Evolutionary conservation across 2,888 invertebrate genomes (phyloP).

Genomic region (Erebia epiphron): DNA sequence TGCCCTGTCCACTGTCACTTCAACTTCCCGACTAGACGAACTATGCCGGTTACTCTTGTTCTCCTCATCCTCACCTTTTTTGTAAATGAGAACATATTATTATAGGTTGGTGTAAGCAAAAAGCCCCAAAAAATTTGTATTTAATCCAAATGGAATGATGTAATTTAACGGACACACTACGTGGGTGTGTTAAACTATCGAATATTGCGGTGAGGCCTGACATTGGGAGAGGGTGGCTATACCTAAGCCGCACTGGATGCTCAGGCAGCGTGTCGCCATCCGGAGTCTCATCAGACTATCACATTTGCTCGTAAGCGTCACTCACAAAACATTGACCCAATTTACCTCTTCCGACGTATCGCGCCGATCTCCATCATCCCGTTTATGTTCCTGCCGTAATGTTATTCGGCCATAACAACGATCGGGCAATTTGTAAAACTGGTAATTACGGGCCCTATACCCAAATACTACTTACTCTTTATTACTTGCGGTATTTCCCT

Average conservation of each 20-base stretch:
- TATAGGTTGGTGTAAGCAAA: too few relatives aligned
- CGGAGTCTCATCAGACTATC: slow-evolving; percentile 7
- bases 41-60: too few relatives aligned
- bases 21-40: too few relatives aligned
- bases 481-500: background rate
- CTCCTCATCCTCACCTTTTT: too few relatives aligned
- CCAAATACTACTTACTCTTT: background rate
- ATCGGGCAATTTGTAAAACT: slow-evolving; percentile 15
- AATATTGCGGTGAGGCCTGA: background rate
- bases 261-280: slow-evolving; percentile 9
- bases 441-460: background rate
- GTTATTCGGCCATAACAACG: slow-evolving; percentile 4
- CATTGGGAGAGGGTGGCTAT: background rate
- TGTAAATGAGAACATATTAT: too few relatives aligned
- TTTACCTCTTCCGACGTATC: slow-evolving; percentile 24
- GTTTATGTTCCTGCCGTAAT: slow-evolving; percentile 6
- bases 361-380: slow-evolving; percentile 18
- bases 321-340: slow-evolving; percentile 30
- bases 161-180: background rate
- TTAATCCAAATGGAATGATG: background rate
- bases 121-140: too few relatives aligned
- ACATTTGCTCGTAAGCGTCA: slow-evolving; percentile 22
- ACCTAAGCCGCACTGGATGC: background rate
- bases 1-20: too few relatives aligned
- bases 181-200: background rate